These are phyloP conservation scores for Talpa occidentalis DNA, from an alignment of 2,113 vertebrate species.

Conservation along the genomic window DNA sequence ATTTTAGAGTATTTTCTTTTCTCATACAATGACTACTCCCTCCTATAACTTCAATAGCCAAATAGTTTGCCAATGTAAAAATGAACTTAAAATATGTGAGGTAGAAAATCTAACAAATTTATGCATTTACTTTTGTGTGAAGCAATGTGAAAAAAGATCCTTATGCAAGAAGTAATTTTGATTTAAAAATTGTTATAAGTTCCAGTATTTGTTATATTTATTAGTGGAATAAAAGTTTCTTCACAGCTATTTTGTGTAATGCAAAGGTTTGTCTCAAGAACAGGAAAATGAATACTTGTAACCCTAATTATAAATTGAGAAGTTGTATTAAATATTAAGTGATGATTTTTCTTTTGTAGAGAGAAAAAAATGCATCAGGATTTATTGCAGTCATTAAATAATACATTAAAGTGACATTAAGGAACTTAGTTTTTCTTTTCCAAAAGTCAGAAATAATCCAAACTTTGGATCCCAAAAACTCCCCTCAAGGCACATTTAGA, in stretches of 20 bases:
- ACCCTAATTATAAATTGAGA: constrained; percentile 79
- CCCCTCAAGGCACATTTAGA: constrained; percentile 65
- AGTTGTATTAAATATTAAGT: constrained; percentile 80
- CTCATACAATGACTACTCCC: neutral
- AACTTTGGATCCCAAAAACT: constrained; percentile 43
- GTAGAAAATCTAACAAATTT: neutral
- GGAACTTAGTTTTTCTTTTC: constrained; percentile 61
- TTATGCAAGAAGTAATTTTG: constrained; percentile 14
- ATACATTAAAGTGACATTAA: constrained; percentile 83
- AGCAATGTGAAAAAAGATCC: neutral
- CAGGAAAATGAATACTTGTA: constrained; percentile 73
- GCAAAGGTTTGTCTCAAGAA: constrained; percentile 49
- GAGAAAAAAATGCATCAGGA: constrained; percentile 42
- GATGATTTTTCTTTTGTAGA: constrained; percentile 63
- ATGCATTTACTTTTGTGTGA: neutral
- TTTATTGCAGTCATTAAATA: constrained; percentile 75
- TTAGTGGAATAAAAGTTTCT: neutral
- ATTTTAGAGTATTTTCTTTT: neutral
- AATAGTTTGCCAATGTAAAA: neutral
- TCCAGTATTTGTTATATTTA: neutral
- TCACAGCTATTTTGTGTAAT: neutral
- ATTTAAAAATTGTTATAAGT: constrained; percentile 25
- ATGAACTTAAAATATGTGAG: neutral
- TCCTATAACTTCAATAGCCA: neutral
- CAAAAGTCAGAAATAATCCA: constrained; percentile 37